Percentiles rank a stretch among this genome's conserved stretches.
phyloP scores from a whole-genome alignment of 1,140 invertebrate genomes.

The Nomia melanderi region DNA sequence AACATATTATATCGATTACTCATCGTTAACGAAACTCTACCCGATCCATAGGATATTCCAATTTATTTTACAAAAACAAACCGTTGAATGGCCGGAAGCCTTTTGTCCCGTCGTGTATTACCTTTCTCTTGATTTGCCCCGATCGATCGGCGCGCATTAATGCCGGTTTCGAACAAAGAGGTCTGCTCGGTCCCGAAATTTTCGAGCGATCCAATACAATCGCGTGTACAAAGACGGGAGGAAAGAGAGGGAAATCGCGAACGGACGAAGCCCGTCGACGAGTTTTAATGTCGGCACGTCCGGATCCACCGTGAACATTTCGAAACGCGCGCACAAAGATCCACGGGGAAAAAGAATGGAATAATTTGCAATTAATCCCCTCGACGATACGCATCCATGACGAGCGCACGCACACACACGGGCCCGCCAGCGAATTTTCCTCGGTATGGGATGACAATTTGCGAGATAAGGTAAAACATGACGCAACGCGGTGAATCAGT shows the following conservation, averaged over 20 bases:
- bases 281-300: background rate
- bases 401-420: background rate
- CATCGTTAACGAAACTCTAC: too few species aligned
- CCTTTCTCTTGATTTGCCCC: background rate
- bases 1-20: background rate
- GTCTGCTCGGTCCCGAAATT: background rate
- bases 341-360: constrained; percentile 28
- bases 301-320: background rate
- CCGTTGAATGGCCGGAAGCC: background rate
- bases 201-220: background rate
- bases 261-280: background rate
- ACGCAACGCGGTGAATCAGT: background rate
- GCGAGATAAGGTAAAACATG: constrained; percentile 28
- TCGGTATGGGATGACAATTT: constrained; percentile 18
- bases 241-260: background rate
- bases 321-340: background rate
- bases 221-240: background rate
- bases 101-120: background rate
- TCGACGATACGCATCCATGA: constrained; percentile 21
- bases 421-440: constrained; percentile 19
- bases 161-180: background rate
- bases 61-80: background rate
- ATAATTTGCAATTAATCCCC: constrained; percentile 41
- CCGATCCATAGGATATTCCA: too few species aligned
- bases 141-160: constrained; percentile 9